Evolutionary conservation across 2,888 invertebrate genomes (phyloP), one percentile per base, ranked within the genome.

Genomic region (Phyllotreta striolata): DNA sequence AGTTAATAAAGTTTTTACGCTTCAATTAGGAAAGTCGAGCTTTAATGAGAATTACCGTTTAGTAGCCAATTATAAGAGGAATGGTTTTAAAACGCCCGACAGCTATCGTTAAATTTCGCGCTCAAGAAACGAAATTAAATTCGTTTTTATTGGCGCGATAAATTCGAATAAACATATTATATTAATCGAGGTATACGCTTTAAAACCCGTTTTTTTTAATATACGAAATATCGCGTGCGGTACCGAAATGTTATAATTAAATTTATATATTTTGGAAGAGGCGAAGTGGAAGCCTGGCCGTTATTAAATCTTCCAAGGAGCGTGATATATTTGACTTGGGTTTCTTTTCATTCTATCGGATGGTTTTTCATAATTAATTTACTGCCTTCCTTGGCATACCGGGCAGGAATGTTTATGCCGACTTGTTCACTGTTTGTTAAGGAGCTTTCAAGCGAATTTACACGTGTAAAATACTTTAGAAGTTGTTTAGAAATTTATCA

Each of bases 1-100:
- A 10, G 47, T 47, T 47, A 47, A 47, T 47, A 47, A 47, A 47
- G 24, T 47, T 47, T 47, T 47, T 47, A 47, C n/a, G n/a, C 9
- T 12, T 47, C 14, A 47, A 47, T 47, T 47, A 47, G 9, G 14
- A 47, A 47, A 47, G 14, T 47, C 34, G 24, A 24, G 24, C 10
- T n/a, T 34, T 47, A 47, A 47, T 47, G 47, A 14, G 10, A 47
- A 47, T 47, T 14, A 24, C 47, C 34, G 5, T 47, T 47, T 24
- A 24, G 47, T 13, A n/a, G 47, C 24, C 24, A 24, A 24, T 24
- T 24, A 24, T 24, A 24, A 24, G 24, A 24, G 24, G 24, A 24
- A 24, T 24, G 24, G 24, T 24, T 24, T 24, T 24, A 24, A 24
- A 24, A 24, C 24, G 24, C 24, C 24, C 24, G 24, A 24, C 24